phyloP scores from a whole-genome alignment of 2,888 invertebrate species.

The Argyresthia albistria region DNA sequence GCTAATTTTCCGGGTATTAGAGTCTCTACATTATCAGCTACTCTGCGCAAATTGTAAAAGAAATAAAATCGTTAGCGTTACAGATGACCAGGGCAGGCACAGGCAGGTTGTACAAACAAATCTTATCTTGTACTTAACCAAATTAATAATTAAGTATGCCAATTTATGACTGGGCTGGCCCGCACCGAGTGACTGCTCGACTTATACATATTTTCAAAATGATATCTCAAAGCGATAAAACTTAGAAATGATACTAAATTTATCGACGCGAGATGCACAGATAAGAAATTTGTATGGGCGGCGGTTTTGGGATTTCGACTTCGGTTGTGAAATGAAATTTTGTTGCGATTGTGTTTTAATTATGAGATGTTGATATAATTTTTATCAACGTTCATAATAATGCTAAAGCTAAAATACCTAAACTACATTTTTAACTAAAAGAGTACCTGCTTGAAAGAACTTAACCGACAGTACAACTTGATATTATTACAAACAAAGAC shows the following conservation, averaged over 20 bases:
- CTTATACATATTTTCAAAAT: not conserved
- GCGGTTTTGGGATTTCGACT: no score
- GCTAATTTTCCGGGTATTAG: no score
- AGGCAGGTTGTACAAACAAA: constrained; percentile 63
- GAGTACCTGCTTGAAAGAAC: no score
- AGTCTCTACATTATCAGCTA: constrained; percentile 15
- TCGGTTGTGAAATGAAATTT: no score
- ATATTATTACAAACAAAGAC: no score
- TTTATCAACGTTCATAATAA: no score
- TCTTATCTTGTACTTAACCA: constrained; percentile 57
- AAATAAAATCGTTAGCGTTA: constrained; percentile 64
- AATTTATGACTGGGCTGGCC: constrained; percentile 46
- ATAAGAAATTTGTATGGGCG: not conserved
- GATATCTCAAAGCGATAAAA: not conserved
- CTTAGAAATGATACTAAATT: not conserved
- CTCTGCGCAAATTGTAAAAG: constrained; percentile 49
- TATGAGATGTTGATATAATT: no score
- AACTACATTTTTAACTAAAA: no score
- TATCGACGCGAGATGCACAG: not conserved
- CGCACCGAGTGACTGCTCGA: not conserved
- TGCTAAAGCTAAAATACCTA: no score
- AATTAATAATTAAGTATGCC: constrained; percentile 67
- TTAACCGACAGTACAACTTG: no score
- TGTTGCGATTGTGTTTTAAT: no score
- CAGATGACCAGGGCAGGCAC: constrained; percentile 54